Evolutionary conservation across 1,140 invertebrate species (phyloP).

Genomic region (Solenopsis fugax): DNA sequence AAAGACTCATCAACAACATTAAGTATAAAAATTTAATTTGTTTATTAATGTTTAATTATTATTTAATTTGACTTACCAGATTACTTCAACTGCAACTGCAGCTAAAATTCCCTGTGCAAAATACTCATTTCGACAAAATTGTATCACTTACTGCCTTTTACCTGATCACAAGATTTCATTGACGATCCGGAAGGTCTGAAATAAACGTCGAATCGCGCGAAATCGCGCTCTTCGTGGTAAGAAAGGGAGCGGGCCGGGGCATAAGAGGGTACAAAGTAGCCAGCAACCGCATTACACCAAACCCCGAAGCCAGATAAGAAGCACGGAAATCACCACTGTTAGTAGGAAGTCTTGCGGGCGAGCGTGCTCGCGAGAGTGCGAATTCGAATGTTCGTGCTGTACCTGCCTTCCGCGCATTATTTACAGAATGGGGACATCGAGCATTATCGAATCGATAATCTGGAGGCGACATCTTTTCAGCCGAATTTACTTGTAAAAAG

Average conservation of each 20-base stretch:
- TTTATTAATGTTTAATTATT: conserved; percentile 3
- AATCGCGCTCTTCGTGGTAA: conserved; percentile 63
- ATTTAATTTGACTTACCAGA: conserved; percentile 37
- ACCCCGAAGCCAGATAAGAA: conserved; percentile 84
- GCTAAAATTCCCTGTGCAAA: conserved; percentile 32
- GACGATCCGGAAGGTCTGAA: conserved; percentile 78
- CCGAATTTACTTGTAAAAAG: background rate
- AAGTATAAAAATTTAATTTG: background rate
- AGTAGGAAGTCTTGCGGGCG: conserved; percentile 79
- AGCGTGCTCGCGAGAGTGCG: conserved; percentile 75
- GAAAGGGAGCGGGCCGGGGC: conserved; percentile 39
- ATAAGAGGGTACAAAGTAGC: conserved; percentile 83
- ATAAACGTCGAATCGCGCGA: conserved; percentile 78
- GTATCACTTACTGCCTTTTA: conserved; percentile 51
- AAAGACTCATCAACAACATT: background rate
- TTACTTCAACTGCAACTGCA: conserved; percentile 39
- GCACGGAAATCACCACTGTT: conserved; percentile 83
- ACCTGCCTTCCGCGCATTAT: conserved; percentile 55
- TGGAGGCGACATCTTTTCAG: conserved; percentile 18
- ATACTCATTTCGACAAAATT: conserved; percentile 17
- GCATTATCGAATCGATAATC: conserved; percentile 63
- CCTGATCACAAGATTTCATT: conserved; percentile 66
- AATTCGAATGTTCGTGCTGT: conserved; percentile 68
- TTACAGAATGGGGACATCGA: conserved; percentile 49
- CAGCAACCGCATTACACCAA: conserved; percentile 87